phyloP scores from a whole-genome alignment of 1,140 invertebrate genomes.

The Papilio polytes region DNA sequence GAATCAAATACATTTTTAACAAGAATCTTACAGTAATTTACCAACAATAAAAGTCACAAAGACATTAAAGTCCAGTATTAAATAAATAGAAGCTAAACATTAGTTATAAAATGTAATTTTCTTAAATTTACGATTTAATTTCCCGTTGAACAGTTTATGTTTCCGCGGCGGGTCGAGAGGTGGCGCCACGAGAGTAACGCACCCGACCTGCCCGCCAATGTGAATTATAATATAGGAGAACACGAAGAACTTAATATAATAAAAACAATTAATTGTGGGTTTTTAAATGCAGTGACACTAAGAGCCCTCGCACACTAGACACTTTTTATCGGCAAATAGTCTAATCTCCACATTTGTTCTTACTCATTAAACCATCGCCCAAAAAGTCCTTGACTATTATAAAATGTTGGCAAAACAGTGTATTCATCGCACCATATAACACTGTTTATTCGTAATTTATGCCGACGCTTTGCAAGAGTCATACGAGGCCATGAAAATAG shows the following conservation, averaged over 20 bases:
- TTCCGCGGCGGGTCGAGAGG: conserved; percentile 31
- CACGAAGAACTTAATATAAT: neutral
- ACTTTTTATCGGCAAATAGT: too few relatives aligned
- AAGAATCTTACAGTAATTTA: too few relatives aligned
- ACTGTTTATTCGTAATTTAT: conserved; percentile 65
- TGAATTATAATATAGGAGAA: conserved; percentile 28
- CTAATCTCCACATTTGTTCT: too few relatives aligned
- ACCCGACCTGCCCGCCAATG: conserved; percentile 19
- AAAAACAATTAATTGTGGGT: neutral
- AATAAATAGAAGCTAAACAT: neutral
- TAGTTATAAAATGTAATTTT: conserved; percentile 48
- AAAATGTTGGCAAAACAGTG: neutral
- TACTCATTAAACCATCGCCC: too few relatives aligned
- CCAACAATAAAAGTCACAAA: neutral
- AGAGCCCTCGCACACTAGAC: too few relatives aligned
- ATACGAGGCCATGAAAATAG: conserved; percentile 45
- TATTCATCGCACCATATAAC: conserved; percentile 48
- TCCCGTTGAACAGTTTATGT: conserved; percentile 45
- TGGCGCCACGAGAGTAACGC: conserved; percentile 23
- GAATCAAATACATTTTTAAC: neutral
- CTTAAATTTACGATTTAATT: conserved; percentile 61
- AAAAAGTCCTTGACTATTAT: neutral
- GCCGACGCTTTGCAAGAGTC: conserved; percentile 45
- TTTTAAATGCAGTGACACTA: too few relatives aligned
- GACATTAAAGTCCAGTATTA: neutral